Evolutionary conservation across 2,113 vertebrate genomes (phyloP).

Genomic region (Clarias batrachus): DNA sequence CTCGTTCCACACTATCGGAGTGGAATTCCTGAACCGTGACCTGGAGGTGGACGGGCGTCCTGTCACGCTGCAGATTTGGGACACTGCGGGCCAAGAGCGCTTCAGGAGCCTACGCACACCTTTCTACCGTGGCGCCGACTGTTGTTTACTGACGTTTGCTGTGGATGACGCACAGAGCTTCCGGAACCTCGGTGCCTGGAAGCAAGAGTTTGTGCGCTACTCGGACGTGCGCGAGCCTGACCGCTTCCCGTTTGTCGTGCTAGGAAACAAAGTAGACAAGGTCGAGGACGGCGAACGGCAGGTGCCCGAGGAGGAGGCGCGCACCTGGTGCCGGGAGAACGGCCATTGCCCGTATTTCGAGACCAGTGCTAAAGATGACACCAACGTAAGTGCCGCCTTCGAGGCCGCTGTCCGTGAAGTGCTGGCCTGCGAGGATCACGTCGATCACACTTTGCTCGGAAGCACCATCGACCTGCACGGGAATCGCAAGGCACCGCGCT

Average conservation of each 20-base stretch:
- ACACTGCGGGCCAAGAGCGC: conserved; percentile 95
- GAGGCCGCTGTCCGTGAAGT: conserved; percentile 92
- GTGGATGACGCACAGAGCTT: conserved; percentile 95
- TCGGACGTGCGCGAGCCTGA: conserved; percentile 90
- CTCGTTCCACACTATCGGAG: conserved; percentile 96
- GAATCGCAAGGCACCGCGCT: conserved; percentile 81
- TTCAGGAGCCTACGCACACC: conserved; percentile 95
- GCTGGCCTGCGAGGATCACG: conserved; percentile 87
- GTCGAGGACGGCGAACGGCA: conserved; percentile 81
- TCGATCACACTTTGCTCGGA: conserved; percentile 87
- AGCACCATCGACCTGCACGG: conserved; percentile 88
- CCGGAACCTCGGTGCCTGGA: conserved; percentile 92
- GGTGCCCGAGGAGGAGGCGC: conserved; percentile 86
- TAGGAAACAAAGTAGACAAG: conserved; percentile 95
- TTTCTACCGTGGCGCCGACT: conserved; percentile 95
- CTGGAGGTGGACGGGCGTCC: conserved; percentile 92
- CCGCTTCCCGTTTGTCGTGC: conserved; percentile 90
- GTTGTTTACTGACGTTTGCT: conserved; percentile 95
- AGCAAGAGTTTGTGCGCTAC: conserved; percentile 94
- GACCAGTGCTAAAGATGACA: conserved; percentile 97
- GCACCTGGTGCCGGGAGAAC: conserved; percentile 89
- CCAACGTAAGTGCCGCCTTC: conserved; percentile 91
- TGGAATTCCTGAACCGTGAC: conserved; percentile 96
- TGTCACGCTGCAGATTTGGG: conserved; percentile 98
- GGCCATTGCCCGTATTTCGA: conserved; percentile 93